Conservation (phyloP, 2,797 vertebrate genomes). For the Chloroceryle inda region DNA sequence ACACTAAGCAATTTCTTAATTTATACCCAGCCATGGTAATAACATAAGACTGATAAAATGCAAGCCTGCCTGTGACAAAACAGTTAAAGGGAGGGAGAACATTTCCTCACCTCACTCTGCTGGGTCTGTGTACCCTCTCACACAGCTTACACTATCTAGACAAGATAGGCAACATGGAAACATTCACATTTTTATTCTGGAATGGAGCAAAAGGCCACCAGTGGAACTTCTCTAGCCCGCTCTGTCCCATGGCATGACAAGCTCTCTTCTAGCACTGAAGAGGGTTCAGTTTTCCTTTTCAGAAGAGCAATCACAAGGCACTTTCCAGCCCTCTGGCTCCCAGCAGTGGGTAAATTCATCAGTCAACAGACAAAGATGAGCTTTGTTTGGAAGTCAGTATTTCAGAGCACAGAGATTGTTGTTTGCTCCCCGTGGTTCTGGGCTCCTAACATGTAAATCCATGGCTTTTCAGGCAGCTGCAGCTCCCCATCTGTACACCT, state of each 20-base stretch:
- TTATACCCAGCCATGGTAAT: neutral
- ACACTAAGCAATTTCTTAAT: neutral
- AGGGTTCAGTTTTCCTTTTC: neutral
- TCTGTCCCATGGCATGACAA: neutral
- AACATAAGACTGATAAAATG: neutral
- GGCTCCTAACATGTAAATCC: neutral
- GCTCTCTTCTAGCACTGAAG: neutral
- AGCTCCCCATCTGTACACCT: constrained; percentile 35
- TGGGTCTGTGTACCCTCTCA: neutral
- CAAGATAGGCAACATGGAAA: neutral
- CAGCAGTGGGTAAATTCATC: constrained; percentile 42
- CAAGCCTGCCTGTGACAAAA: neutral
- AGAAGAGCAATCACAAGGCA: constrained; percentile 7
- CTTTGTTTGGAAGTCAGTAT: neutral
- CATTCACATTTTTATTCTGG: neutral
- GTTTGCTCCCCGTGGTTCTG: neutral
- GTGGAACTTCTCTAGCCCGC: neutral
- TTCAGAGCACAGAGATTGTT: neutral
- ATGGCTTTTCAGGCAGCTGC: neutral
- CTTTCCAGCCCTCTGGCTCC: constrained; percentile 12
- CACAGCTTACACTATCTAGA: neutral
- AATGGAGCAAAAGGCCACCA: neutral
- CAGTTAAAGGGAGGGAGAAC: neutral
- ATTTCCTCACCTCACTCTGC: neutral
- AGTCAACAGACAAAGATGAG: neutral